phyloP scores from a whole-genome alignment of 53 echinoderm and acorn worm genomes.

The Zoroaster sp. region DNA sequence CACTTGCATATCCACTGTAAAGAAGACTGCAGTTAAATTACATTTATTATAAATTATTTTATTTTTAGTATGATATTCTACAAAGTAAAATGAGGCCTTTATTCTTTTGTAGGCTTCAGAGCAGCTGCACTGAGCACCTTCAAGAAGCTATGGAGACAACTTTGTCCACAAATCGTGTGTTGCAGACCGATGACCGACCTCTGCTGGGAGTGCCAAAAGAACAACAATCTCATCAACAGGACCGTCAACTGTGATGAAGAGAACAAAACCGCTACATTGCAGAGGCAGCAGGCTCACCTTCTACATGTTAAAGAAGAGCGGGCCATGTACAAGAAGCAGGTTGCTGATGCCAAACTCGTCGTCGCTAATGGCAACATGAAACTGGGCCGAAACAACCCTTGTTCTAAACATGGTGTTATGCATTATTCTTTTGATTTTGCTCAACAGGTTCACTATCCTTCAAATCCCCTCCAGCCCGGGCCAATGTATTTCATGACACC shows the following conservation, averaged over 20 bases:
- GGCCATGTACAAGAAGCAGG: not conserved
- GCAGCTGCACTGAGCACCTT: conserved; percentile 41
- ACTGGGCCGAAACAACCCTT: not conserved
- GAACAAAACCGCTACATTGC: not conserved
- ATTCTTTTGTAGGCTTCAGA: not conserved
- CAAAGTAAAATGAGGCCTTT: not conserved
- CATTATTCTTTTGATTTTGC: conserved; percentile 67
- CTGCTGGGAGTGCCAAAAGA: conserved; percentile 45
- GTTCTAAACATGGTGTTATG: conserved; percentile 15
- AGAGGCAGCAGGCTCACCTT: not conserved
- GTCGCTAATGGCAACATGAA: not conserved
- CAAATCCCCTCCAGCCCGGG: conserved; percentile 47
- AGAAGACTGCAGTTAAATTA: not conserved
- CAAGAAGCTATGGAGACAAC: conserved; percentile 47
- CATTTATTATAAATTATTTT: not conserved
- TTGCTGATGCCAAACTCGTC: not conserved
- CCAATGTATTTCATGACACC: conserved; percentile 61
- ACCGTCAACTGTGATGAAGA: conserved; percentile 7
- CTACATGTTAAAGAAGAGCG: not conserved
- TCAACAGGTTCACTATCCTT: conserved; percentile 51
- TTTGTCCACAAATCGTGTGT: conserved; percentile 42
- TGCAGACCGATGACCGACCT: conserved; percentile 44
- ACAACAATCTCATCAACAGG: not conserved
- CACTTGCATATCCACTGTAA: no score
- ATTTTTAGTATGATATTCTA: not conserved